Conservation (phyloP, 2,888 invertebrate species). For the Drepanosiphum platanoidis region DNA sequence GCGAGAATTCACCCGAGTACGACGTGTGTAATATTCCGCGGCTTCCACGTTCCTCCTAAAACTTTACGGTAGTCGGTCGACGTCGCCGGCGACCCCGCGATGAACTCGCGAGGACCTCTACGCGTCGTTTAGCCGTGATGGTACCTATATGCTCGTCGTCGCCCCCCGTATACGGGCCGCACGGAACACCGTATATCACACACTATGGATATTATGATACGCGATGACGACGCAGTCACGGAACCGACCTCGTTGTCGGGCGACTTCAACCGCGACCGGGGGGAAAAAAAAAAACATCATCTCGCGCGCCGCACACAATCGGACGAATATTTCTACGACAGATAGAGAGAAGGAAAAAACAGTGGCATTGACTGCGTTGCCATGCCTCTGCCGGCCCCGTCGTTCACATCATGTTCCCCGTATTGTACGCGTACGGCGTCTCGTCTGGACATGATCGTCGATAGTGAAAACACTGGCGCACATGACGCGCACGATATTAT, state of each 20-base stretch:
- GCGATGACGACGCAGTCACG: background rate
- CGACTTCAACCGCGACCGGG: constrained; percentile 35
- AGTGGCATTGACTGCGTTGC: constrained; percentile 13
- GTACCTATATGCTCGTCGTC: background rate
- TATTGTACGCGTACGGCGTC: no score
- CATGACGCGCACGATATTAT: background rate
- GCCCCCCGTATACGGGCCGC: background rate
- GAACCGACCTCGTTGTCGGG: background rate
- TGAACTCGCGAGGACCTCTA: background rate
- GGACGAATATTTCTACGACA: no score
- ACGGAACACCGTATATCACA: no score
- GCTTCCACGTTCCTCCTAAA: no score
- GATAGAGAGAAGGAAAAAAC: background rate
- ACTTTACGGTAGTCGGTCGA: background rate
- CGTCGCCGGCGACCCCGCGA: background rate
- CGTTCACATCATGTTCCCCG: background rate
- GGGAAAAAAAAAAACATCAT: constrained; percentile 5
- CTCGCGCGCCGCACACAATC: background rate
- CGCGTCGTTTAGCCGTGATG: background rate
- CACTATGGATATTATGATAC: background rate
- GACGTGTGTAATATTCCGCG: no score
- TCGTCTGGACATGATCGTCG: no score
- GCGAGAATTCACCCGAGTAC: no score
- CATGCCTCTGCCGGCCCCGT: background rate
- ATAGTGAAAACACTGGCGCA: constrained; percentile 14